Evolutionary conservation across 1,140 invertebrate species (phyloP), one percentile per base, ranked within the genome.

Genomic region (Rhyzopertha dominica): DNA sequence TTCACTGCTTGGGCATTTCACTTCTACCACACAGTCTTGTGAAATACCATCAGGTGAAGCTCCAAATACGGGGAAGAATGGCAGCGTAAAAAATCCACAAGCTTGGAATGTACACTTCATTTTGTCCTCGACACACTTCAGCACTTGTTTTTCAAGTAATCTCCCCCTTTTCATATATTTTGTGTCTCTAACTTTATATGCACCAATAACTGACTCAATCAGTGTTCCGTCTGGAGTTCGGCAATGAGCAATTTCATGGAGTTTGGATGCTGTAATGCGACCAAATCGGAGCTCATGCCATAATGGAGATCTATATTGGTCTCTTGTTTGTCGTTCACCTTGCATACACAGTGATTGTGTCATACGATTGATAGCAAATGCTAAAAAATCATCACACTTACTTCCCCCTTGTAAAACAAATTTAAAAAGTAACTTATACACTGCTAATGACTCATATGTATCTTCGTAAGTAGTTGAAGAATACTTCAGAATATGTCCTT

Each of bases 241-340:
- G 16, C 35, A 37, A 4, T 22, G 19, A 37, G 18, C 24, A n/a
- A 14, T 22, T 14, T 10, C 35, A 37, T n/a, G 24, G 0, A 24
- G 4, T 43, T 56, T 61, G n/a, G 61, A 65, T n/a, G 62, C 62
- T 14, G 63, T 67, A 9, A 67, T 58, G 20, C 60, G 32, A 7
- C 60, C 52, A 49, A 51, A 65, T 25, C 58, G 31, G n/a, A 63
- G 43, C 35, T 61, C 56, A 43, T 46, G 28, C 62, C 60, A 65
- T n/a, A 57, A 20, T 4, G n/a, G 10, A 44, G 23, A 52, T 24
- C 51, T 47, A 26, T 28, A 24, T 54, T 60, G 54, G 5, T 49
- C 25, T 37, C 17, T 41, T 28, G 53, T 59, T 32, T 32, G 8
- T 34, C 43, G 39, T 46, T 44, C 37, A 17, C 30, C 36, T 13